Evolutionary conservation across 2,113 vertebrate species (phyloP), one percentile per base, ranked within the genome.

Genomic region (Pampusana beccarii): DNA sequence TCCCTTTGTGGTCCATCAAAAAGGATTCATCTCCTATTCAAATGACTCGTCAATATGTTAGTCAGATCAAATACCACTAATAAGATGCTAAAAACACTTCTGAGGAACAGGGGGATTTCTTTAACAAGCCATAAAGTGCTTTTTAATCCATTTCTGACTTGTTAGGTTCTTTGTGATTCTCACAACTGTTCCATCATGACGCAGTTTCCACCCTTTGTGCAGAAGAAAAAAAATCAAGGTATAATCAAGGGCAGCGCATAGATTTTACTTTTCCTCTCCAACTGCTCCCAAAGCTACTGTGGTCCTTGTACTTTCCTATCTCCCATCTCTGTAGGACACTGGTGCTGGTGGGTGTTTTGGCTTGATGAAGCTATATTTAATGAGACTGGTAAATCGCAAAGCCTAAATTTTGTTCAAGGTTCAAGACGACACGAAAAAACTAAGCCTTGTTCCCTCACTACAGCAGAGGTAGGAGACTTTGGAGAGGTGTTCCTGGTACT

Each of bases 101-200:
- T 93, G 93, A 97, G 97, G 96, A 97, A 95, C 62, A 88, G 64
- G 72, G 83, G 93, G 96, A 97, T 98, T 97, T 97, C 92, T 97
- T 97, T 98, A 98, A 97, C 96, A 98, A 97, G 95, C 83, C 92
- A 97, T 97, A 97, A 98, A 97, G 95, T 98, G 95, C 86, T 97
- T 98, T 98, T 97, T 97, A 97, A 98, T 98, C 97, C 97, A 96
- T 97, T 98, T 98, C 95, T 97, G 95, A 97, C 96, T 97, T 97
- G 97, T 97, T 97, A 98, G 97, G 92, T 95, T 96, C 92, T 91
- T 96, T 96, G 90, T 67, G 84, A 96, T 97, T 97, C 95, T 96
- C 90, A 94, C 75, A 95, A 97, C 94, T 95, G 78, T 92, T 97
- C 86, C 93, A 60, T 92, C 87, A 20, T 97, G 92, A 96, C 71